Conservation (phyloP, 2,797 vertebrate species). For the Artibeus lituratus region DNA sequence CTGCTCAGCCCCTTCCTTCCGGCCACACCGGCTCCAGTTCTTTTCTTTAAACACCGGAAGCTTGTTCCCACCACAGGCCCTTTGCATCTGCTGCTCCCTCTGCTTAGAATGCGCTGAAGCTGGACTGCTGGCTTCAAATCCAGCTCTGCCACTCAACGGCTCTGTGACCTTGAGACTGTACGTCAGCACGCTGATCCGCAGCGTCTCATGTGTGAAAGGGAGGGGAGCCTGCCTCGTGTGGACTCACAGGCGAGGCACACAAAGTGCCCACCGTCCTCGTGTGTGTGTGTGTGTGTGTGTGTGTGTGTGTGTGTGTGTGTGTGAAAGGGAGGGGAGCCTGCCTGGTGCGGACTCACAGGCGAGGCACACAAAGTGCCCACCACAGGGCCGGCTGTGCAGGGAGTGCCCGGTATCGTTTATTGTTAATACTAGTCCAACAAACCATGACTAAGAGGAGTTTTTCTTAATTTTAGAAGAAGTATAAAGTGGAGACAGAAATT, state of each 20-base stretch:
- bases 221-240: not conserved
- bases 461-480: conserved; percentile 84
- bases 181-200: not conserved
- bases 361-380: rapidly evolving
- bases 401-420: rapidly evolving
- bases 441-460: not conserved
- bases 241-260: rapidly evolving
- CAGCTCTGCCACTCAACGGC: not conserved
- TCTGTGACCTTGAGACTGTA: not conserved
- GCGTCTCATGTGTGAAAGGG: not conserved
- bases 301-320: too few relatives aligned
- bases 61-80: not conserved
- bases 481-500: conserved; percentile 86
- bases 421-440: not conserved
- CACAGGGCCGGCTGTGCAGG: rapidly evolving
- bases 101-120: not conserved
- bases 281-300: too few relatives aligned
- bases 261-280: too few relatives aligned
- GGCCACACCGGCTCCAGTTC: not conserved
- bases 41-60: not conserved
- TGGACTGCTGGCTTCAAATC: not conserved
- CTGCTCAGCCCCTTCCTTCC: not conserved
- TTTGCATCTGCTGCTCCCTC: not conserved
- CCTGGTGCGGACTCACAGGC: not conserved
- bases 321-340: not conserved